phyloP scores from a whole-genome alignment of 35 echinoderm and acorn worm species.

The Ophioderma brevispina region DNA sequence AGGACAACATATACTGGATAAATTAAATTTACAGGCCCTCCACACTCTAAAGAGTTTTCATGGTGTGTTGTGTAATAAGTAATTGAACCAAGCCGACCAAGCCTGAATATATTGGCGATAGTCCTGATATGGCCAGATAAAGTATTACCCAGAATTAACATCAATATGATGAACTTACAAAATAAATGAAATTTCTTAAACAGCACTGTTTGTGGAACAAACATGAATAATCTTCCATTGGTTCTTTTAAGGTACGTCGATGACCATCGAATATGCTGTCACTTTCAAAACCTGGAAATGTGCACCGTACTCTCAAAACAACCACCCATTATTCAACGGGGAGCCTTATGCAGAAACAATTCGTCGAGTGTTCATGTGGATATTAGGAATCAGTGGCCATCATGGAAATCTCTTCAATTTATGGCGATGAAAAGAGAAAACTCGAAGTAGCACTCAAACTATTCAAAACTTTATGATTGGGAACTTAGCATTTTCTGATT shows the following conservation, averaged over 20 bases:
- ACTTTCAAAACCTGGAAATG: neutral
- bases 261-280: constrained; percentile 25
- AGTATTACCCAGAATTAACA: no score
- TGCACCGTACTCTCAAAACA: neutral
- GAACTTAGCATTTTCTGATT: neutral
- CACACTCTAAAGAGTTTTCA: no score
- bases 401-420: constrained; percentile 43
- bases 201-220: no score
- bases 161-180: no score
- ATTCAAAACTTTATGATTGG: constrained; percentile 43
- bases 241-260: constrained; percentile 1
- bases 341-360: constrained; percentile 25
- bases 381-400: constrained; percentile 47
- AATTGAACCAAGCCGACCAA: no score
- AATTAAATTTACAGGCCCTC: no score
- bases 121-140: no score
- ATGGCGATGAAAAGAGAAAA: neutral
- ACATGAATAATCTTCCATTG: no score
- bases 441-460: neutral
- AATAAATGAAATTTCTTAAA: no score
- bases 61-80: no score
- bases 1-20: no score
- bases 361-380: constrained; percentile 49
- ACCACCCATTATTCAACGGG: constrained; percentile 15
- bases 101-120: no score